A percentile compares a stretch with the other conserved stretches of the same genome.
Evolutionary conservation across 1,140 invertebrate species (phyloP).

Genomic region (Drosophila leontia): DNA sequence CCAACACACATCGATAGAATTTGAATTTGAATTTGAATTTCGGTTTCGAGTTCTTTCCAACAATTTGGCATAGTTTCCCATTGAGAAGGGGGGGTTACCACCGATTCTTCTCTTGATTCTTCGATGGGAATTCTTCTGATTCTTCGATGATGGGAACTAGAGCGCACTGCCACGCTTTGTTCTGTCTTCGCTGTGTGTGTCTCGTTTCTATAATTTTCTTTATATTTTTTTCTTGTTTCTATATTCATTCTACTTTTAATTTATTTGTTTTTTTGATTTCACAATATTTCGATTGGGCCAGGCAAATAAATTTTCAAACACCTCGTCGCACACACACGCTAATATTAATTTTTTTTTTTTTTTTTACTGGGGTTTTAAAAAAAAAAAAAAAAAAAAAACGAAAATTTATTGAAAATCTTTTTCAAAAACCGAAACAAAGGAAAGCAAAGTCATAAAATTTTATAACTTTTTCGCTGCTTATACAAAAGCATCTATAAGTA

Average conservation of each 20-base stretch:
- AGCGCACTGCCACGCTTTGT: slow-evolving; percentile 72
- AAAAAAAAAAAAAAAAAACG: slow-evolving; percentile 8
- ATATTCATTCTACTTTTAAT: slow-evolving; percentile 71
- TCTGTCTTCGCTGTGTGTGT: slow-evolving; percentile 9
- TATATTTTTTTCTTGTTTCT: slow-evolving; percentile 4
- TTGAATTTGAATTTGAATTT: slow-evolving; percentile 75
- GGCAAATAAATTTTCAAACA: slow-evolving; percentile 69
- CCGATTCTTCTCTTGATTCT: not conserved
- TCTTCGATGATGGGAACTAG: slow-evolving; percentile 75
- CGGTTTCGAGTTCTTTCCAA: not conserved
- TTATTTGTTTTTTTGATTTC: slow-evolving; percentile 82
- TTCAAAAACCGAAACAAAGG: slow-evolving; percentile 55
- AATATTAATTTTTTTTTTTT: slow-evolving; percentile 14
- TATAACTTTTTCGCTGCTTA: slow-evolving; percentile 38
- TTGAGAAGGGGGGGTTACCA: not conserved
- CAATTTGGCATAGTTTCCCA: slow-evolving; percentile 34
- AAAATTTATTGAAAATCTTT: slow-evolving; percentile 68
- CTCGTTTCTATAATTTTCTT: slow-evolving; percentile 18
- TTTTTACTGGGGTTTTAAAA: slow-evolving; percentile 8
- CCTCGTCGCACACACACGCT: not conserved
- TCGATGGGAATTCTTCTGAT: slow-evolving; percentile 21
- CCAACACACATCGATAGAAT: slow-evolving; percentile 76
- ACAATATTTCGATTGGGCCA: slow-evolving; percentile 80
- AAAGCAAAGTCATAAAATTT: slow-evolving; percentile 73
- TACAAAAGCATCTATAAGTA: not conserved